phyloP scores from a whole-genome alignment of 2,888 invertebrate genomes.

The Dioctria linearis region DNA sequence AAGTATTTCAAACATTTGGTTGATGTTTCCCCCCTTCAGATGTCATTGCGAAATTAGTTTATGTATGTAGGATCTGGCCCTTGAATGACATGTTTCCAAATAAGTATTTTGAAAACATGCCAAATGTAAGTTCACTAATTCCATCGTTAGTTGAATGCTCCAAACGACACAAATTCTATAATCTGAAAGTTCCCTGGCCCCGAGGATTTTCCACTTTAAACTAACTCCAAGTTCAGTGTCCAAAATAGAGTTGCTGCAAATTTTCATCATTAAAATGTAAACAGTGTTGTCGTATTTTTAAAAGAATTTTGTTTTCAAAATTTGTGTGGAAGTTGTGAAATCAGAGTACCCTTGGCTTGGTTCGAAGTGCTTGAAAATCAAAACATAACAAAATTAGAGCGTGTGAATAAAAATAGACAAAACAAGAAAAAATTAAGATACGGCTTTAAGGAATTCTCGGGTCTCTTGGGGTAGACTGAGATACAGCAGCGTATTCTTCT shows the following conservation, averaged over 20 bases:
- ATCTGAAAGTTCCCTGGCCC: slow-evolving; percentile 31
- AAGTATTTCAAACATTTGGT: too few species aligned
- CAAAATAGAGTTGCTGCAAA: slow-evolving; percentile 3
- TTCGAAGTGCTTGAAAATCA: slow-evolving; percentile 4
- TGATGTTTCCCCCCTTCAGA: too few species aligned
- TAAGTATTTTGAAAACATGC: too few species aligned
- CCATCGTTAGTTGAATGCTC: slow-evolving; percentile 25
- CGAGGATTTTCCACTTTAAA: not conserved
- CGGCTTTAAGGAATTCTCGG: not conserved
- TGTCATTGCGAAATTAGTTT: too few species aligned
- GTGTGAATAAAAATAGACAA: not conserved
- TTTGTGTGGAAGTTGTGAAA: not conserved
- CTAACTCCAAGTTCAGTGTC: slow-evolving; percentile 38
- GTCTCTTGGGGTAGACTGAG: too few species aligned
- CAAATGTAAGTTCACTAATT: too few species aligned
- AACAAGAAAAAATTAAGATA: not conserved
- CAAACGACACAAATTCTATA: slow-evolving; percentile 12
- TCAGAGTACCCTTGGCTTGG: not conserved
- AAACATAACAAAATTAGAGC: not conserved
- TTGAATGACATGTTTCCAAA: too few species aligned
- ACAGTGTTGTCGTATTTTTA: slow-evolving; percentile 2
- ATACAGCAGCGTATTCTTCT: too few species aligned
- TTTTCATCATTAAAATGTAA: slow-evolving; percentile 14
- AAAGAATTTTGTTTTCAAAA: not conserved
- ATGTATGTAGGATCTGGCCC: too few species aligned